These are phyloP conservation scores for Festucalex cinctus DNA, from an alignment of 2,113 vertebrate genomes.

Conservation along the genomic window DNA sequence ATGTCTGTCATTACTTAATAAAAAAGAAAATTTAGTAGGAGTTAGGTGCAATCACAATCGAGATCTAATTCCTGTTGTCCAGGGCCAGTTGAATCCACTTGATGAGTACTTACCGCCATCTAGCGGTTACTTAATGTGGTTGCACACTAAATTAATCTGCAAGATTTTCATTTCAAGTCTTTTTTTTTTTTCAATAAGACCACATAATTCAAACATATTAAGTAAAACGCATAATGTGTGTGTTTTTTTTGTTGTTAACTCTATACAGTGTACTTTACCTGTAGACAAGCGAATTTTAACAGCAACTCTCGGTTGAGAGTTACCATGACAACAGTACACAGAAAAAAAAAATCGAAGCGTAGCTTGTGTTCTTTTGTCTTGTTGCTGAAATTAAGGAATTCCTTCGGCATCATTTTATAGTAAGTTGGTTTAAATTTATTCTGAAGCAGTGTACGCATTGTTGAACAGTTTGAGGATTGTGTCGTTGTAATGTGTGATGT, in stretches of 20 bases:
- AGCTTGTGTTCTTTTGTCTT: background rate
- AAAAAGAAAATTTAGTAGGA: background rate
- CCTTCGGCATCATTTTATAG: background rate
- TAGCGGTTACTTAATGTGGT: constrained; percentile 34
- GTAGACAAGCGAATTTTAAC: background rate
- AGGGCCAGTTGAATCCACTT: constrained; percentile 13
- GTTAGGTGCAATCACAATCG: background rate
- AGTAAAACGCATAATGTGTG: background rate
- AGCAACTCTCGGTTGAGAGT: constrained; percentile 19
- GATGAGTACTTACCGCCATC: constrained; percentile 35
- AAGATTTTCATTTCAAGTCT: background rate
- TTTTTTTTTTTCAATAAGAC: background rate
- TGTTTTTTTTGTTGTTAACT: too few species aligned
- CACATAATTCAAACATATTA: background rate
- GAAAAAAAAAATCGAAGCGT: background rate
- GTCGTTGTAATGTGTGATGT: background rate
- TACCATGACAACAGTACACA: constrained; percentile 49
- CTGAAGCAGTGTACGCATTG: background rate
- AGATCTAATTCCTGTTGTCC: background rate
- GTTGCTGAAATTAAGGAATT: too few species aligned
- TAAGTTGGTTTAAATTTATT: background rate
- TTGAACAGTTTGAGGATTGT: background rate
- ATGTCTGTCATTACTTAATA: background rate
- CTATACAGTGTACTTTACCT: background rate
- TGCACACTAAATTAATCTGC: background rate